Evolutionary conservation across 2,888 invertebrate species (phyloP), one percentile per base, ranked within the genome.

Genomic region (Malacosoma neustria): DNA sequence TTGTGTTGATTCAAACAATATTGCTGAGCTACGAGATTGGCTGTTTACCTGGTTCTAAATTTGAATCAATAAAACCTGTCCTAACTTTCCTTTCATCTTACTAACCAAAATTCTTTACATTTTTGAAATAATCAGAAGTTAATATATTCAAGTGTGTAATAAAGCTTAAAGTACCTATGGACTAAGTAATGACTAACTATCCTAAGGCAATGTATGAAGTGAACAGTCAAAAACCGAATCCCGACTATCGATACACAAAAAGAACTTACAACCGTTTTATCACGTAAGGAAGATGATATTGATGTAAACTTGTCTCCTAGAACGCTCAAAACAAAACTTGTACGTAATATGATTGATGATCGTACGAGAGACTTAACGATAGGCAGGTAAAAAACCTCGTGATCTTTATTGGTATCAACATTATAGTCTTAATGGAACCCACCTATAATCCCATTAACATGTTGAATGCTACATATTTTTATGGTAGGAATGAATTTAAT

Each of bases 1-100:
- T 77, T 77, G 72, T 80, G 77, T 76, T 75, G 73, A 72, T 72
- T 72, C 67, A 68, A 73, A 73, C 79, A 77, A 77, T 76, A 72
- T 62, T 60, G 58, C 66, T 9, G 5, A 22, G 22, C 22, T 7
- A 7, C 22, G 2, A 4, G 22, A 22, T 22, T n/a, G n/a, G n/a
- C n/a, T n/a, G n/a, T n/a, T 22, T 22, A 22, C 22, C 22, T 1
- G 5, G 2, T 22, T 22, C 3, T 22, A 22, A 7, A 22, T 7
- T 7, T 7, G 9, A 22, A 22, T 3, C 15, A 15, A 15, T 4
- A n/a, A n/a, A n/a, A n/a, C n/a, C n/a, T n/a, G n/a, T n/a, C n/a
- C n/a, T n/a, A n/a, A n/a, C n/a, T n/a, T n/a, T n/a, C n/a, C n/a
- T n/a, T n/a, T n/a, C n/a, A n/a, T n/a, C n/a, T n/a, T n/a, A n/a